Evolutionary conservation across 2,113 vertebrate species (phyloP).

Genomic region (Dissostichus mawsoni): DNA sequence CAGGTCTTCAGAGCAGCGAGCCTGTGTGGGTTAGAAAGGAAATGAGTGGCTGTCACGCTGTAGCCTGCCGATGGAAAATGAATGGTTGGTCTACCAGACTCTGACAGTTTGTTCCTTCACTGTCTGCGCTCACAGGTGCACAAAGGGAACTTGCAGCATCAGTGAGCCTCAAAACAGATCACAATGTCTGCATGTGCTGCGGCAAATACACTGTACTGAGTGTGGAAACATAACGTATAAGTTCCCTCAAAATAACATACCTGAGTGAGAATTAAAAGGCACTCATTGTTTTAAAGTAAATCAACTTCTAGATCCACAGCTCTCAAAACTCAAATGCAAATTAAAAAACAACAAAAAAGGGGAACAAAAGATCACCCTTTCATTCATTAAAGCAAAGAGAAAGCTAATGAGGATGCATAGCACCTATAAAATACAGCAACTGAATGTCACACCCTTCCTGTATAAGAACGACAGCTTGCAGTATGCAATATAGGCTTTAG

Average conservation of each 20-base stretch:
- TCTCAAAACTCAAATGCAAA: not conserved
- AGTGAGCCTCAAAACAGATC: conserved; percentile 11
- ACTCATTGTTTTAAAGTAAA: not conserved
- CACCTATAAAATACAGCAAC: conserved; percentile 23
- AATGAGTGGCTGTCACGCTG: conserved; percentile 64
- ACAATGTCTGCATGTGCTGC: not conserved
- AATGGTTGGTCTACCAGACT: conserved; percentile 45
- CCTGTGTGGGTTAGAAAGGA: conserved; percentile 86
- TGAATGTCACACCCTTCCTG: conserved; percentile 63
- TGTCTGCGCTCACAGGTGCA: conserved; percentile 31
- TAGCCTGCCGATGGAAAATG: conserved; percentile 51
- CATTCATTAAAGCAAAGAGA: conserved; percentile 39
- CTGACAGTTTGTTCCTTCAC: conserved; percentile 24
- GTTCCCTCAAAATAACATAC: conserved; percentile 8
- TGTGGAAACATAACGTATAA: not conserved
- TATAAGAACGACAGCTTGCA: conserved; percentile 51
- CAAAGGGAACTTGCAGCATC: conserved; percentile 29
- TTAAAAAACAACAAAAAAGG: not conserved
- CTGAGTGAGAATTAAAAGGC: conserved; percentile 32
- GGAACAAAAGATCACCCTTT: conserved; percentile 10
- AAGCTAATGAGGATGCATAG: conserved; percentile 19
- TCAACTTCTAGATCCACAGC: not conserved
- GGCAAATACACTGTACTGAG: not conserved
- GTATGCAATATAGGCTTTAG: conserved; percentile 20
- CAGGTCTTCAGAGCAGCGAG: conserved; percentile 91